phyloP scores from a whole-genome alignment of 2,113 vertebrate species.

The Bubo bubo region DNA sequence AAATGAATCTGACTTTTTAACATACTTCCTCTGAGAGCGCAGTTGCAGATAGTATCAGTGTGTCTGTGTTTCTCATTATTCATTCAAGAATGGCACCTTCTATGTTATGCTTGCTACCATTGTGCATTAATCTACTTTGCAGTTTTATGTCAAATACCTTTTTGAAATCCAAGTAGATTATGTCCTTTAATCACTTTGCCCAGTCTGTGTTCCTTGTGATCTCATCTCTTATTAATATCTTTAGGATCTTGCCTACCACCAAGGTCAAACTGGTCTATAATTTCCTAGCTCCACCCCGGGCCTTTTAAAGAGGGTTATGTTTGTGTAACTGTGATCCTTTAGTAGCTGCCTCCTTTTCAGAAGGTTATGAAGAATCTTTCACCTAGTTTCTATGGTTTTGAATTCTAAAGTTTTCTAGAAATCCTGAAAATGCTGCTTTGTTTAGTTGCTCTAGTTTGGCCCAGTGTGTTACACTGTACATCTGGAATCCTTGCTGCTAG shows the following conservation, averaged over 20 bases:
- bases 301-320: not conserved
- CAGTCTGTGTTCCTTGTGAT: conserved; percentile 54
- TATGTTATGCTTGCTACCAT: not conserved
- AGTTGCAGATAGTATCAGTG: not conserved
- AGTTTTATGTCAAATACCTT: conserved; percentile 47
- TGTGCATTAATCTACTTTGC: conserved; percentile 28
- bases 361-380: not conserved
- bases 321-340: not conserved
- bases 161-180: conserved; percentile 57
- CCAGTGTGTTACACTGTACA: not conserved
- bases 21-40: not conserved
- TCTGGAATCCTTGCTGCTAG: rapidly evolving
- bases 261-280: conserved; percentile 53
- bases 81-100: not conserved
- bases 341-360: not conserved
- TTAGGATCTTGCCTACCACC: conserved; percentile 35
- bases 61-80: not conserved
- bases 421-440: not conserved
- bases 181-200: conserved; percentile 50
- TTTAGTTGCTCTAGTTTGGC: not conserved
- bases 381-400: not conserved
- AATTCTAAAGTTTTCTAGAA: not conserved
- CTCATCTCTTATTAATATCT: conserved; percentile 67
- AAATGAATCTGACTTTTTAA: not conserved
- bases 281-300: conserved; percentile 2